Percentiles rank a stretch among this genome's conserved stretches.
These are phyloP conservation scores for Austrofundulus limnaeus DNA, from an alignment of 2,113 vertebrate species.

Conservation along the genomic window DNA sequence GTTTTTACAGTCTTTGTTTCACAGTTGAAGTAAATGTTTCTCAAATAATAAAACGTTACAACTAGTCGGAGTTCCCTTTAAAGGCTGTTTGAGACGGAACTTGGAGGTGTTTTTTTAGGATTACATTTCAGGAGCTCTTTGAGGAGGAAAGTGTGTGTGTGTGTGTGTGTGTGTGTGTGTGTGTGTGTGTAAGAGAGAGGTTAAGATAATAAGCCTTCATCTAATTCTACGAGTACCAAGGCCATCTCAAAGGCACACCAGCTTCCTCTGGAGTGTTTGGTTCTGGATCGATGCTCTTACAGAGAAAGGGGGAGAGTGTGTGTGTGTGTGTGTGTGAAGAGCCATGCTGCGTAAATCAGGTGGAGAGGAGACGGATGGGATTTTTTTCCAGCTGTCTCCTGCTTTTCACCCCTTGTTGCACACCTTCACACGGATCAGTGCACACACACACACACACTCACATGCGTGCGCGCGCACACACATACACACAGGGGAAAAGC, in stretches of 20 bases:
- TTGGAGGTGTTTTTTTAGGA: too few relatives aligned
- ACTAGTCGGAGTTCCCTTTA: too few relatives aligned
- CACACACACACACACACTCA: not conserved
- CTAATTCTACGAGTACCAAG: conserved; percentile 52
- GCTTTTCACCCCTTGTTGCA: conserved; percentile 1
- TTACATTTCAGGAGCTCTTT: not conserved
- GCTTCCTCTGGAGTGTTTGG: conserved; percentile 45
- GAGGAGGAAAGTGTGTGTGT: not conserved
- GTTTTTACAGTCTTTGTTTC: too few relatives aligned
- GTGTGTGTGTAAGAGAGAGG: conserved; percentile 20
- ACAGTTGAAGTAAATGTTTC: too few relatives aligned
- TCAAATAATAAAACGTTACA: too few relatives aligned
- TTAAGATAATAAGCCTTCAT: conserved; percentile 54
- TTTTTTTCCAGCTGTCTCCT: conserved; percentile 16
- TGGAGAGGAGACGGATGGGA: not conserved
- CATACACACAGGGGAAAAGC: not conserved
- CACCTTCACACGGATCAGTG: not conserved
- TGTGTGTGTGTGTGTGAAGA: too few relatives aligned
- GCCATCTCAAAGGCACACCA: conserved; percentile 65
- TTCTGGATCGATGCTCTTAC: conserved; percentile 54
- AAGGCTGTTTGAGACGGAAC: too few relatives aligned
- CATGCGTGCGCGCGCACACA: not conserved
- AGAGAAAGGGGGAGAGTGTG: too few relatives aligned
- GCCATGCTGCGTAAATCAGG: conserved; percentile 15
- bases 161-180: conserved; percentile 1